These are phyloP conservation scores for Chymomyza costata DNA, from an alignment of 1,140 invertebrate species.

Conservation along the genomic window DNA sequence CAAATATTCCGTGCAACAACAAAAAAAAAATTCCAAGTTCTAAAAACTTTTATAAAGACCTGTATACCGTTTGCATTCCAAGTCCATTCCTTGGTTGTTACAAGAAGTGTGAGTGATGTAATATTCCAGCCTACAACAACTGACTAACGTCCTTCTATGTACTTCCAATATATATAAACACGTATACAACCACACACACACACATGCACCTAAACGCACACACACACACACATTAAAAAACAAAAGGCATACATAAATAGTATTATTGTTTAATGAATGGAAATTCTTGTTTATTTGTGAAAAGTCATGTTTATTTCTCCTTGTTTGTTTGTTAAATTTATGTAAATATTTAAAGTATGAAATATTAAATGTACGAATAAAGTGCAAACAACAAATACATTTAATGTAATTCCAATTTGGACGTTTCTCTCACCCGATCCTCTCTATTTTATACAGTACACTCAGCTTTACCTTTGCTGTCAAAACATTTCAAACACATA, in stretches of 20 bases:
- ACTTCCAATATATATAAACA: slow-evolving; percentile 44
- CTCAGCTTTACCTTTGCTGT: neutral
- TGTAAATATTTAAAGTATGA: slow-evolving; percentile 74
- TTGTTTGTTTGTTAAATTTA: slow-evolving; percentile 73
- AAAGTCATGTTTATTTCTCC: slow-evolving; percentile 69
- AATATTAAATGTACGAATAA: slow-evolving; percentile 74
- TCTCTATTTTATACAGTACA: neutral
- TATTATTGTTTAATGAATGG: slow-evolving; percentile 73
- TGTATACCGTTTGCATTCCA: slow-evolving; percentile 2
- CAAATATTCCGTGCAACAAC: slow-evolving; percentile 47
- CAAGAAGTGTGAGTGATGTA: slow-evolving; percentile 44
- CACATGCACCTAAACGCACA: slow-evolving; percentile 26
- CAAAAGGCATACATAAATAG: slow-evolving; percentile 68
- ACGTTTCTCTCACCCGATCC: no score
- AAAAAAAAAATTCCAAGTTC: slow-evolving; percentile 33
- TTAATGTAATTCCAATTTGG: slow-evolving; percentile 72
- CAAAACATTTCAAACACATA: no score
- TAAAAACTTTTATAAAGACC: slow-evolving; percentile 14
- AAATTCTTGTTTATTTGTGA: slow-evolving; percentile 73
- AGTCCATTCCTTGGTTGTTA: slow-evolving; percentile 38
- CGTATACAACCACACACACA: slow-evolving; percentile 9
- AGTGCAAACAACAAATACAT: slow-evolving; percentile 73
- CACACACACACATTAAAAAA: slow-evolving; percentile 29
- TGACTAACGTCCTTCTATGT: slow-evolving; percentile 62
- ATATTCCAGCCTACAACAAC: slow-evolving; percentile 62